These are phyloP conservation scores for Hedychridium roseum DNA, from an alignment of 2,888 invertebrate genomes.

Conservation along the genomic window DNA sequence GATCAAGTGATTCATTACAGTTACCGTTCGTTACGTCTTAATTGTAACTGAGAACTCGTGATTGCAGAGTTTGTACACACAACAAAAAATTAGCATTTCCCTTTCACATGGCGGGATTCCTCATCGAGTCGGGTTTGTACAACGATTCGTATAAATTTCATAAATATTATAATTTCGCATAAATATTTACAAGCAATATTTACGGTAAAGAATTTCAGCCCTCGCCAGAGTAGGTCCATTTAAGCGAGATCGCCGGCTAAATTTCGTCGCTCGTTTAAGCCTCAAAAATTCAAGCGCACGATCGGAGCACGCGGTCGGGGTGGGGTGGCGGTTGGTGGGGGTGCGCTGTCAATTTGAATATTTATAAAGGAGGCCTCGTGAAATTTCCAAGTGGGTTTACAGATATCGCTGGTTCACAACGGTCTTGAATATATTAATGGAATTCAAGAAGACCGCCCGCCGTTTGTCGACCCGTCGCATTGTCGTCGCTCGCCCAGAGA, in stretches of 20 bases:
- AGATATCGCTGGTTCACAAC: slow-evolving; percentile 30
- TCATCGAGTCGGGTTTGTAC: no score
- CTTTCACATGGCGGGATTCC: no score
- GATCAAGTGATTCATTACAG: no score
- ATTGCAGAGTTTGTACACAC: no score
- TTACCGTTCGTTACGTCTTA: no score
- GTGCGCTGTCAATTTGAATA: slow-evolving; percentile 42
- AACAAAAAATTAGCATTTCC: no score
- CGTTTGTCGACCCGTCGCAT: slow-evolving; percentile 3
- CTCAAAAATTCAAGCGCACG: slow-evolving; percentile 46
- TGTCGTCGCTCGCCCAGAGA: no score
- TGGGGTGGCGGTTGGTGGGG: slow-evolving; percentile 29
- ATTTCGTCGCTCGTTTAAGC: slow-evolving; percentile 36
- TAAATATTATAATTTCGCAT: background rate
- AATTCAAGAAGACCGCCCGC: slow-evolving; percentile 13
- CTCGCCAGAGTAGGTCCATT: slow-evolving; percentile 19
- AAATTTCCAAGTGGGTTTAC: slow-evolving; percentile 38
- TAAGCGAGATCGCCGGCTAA: slow-evolving; percentile 32
- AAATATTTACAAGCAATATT: background rate
- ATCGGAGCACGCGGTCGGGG: slow-evolving; percentile 14
- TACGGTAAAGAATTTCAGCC: background rate
- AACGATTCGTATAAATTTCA: no score
- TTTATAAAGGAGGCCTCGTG: slow-evolving; percentile 39
- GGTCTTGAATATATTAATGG: slow-evolving; percentile 36
- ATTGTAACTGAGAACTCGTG: no score